Evolutionary conservation across 2,888 invertebrate genomes (phyloP).

Genomic region (Nomada fucata): DNA sequence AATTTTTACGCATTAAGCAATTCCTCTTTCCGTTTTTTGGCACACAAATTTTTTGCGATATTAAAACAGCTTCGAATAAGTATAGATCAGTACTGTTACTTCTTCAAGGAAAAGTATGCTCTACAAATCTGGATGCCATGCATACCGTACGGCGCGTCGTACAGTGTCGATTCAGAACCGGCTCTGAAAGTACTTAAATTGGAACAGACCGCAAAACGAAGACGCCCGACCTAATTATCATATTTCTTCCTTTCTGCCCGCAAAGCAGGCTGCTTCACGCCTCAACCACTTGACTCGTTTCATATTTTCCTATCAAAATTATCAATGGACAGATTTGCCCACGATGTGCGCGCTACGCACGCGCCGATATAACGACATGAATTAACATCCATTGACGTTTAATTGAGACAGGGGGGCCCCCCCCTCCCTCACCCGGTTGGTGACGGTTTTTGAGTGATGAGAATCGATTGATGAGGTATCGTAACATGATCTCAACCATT

Average conservation of each 20-base stretch:
- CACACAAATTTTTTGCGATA: background rate
- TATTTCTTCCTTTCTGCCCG: background rate
- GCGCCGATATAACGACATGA: background rate
- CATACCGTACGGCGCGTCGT: slow-evolving; percentile 37
- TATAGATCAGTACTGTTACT: background rate
- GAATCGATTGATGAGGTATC: background rate
- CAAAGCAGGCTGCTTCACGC: background rate
- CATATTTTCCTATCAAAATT: background rate
- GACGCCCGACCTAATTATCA: slow-evolving; percentile 16
- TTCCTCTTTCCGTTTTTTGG: background rate
- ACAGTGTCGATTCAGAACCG: slow-evolving; percentile 20
- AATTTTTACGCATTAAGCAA: background rate
- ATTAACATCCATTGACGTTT: slow-evolving; percentile 32
- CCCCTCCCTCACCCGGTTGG: background rate
- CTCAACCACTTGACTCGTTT: background rate
- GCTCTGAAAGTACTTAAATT: slow-evolving; percentile 28
- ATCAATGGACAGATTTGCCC: background rate
- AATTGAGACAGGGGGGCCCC: slow-evolving; percentile 23
- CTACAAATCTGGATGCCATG: slow-evolving; percentile 42
- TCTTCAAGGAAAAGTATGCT: slow-evolving; percentile 37
- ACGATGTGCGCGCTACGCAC: background rate
- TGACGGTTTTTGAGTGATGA: background rate
- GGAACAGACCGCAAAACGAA: slow-evolving; percentile 24
- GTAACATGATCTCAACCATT: background rate
- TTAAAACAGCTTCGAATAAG: no score